Evolutionary conservation across 2,888 invertebrate genomes (phyloP).

Genomic region (Drosophila antonietae): DNA sequence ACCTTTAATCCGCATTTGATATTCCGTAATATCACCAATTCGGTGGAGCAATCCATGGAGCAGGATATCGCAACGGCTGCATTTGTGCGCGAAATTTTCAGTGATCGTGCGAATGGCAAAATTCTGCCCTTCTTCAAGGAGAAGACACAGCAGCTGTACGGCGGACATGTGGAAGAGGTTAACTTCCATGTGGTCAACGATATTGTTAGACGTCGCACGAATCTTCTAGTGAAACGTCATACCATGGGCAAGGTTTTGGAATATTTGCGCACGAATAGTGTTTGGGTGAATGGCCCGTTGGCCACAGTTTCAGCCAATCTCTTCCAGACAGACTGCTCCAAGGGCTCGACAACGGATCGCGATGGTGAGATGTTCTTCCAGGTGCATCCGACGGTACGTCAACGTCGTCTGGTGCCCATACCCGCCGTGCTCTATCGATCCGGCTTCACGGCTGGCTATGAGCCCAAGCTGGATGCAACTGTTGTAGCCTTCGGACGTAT

Average conservation of each 20-base stretch:
- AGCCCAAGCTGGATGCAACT: conserved; percentile 93
- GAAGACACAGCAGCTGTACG: conserved; percentile 93
- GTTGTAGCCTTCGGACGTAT: conserved; percentile 91
- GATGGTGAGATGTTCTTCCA: conserved; percentile 95
- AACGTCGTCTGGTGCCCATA: conserved; percentile 92
- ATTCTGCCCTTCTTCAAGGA: conserved; percentile 94
- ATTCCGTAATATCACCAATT: conserved; percentile 93
- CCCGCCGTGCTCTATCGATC: conserved; percentile 92
- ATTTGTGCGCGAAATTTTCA: conserved; percentile 93
- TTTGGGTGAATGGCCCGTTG: conserved; percentile 90
- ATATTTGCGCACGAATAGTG: conserved; percentile 90
- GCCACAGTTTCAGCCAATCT: conserved; percentile 93
- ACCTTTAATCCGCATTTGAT: conserved; percentile 95
- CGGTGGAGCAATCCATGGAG: conserved; percentile 88
- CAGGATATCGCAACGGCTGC: conserved; percentile 92
- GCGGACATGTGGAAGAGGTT: conserved; percentile 93
- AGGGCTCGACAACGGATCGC: conserved; percentile 90
- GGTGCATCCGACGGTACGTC: conserved; percentile 91
- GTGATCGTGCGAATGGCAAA: conserved; percentile 92
- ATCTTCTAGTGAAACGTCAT: conserved; percentile 91
- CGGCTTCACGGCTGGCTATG: conserved; percentile 93
- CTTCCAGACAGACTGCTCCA: conserved; percentile 92
- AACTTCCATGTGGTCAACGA: conserved; percentile 93
- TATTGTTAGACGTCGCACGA: conserved; percentile 92
- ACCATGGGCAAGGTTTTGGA: conserved; percentile 91